These are phyloP conservation scores for Xiphorhynchus elegans DNA, from an alignment of 2,113 vertebrate species.

Conservation along the genomic window DNA sequence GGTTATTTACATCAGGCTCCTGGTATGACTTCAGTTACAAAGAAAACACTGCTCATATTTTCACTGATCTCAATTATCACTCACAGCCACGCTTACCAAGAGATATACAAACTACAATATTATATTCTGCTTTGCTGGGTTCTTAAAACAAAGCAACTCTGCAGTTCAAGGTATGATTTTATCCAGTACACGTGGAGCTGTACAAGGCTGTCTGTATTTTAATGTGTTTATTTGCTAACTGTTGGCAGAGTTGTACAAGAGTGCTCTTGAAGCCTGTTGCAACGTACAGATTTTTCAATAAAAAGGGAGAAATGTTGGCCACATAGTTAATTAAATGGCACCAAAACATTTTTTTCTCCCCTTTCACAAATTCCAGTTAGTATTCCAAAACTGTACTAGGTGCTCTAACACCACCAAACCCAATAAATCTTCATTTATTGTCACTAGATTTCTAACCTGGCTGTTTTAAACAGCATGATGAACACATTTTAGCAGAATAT, in stretches of 20 bases:
- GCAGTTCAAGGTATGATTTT: background rate
- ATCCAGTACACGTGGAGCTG: background rate
- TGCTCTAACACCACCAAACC: background rate
- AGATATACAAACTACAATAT: background rate
- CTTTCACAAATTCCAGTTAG: slow-evolving; percentile 29
- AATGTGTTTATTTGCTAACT: slow-evolving; percentile 35
- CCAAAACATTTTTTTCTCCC: background rate
- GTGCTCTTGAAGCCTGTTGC: background rate
- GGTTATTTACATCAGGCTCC: background rate
- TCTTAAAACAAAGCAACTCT: background rate
- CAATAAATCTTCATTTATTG: slow-evolving; percentile 24
- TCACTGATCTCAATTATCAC: background rate
- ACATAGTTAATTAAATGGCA: slow-evolving; percentile 62
- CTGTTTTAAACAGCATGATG: slow-evolving; percentile 27
- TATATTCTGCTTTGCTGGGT: background rate
- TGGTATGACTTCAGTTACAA: background rate
- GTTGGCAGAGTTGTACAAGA: slow-evolving; percentile 9
- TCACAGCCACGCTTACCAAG: background rate
- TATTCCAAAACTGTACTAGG: slow-evolving; percentile 12
- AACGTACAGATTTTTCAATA: slow-evolving; percentile 60
- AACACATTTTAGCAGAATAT: slow-evolving; percentile 34
- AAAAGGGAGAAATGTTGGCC: slow-evolving; percentile 12
- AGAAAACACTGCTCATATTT: background rate
- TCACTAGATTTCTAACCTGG: slow-evolving; percentile 26
- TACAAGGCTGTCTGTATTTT: background rate